phyloP scores from a whole-genome alignment of 2,113 vertebrate species.

The Noctilio leporinus region DNA sequence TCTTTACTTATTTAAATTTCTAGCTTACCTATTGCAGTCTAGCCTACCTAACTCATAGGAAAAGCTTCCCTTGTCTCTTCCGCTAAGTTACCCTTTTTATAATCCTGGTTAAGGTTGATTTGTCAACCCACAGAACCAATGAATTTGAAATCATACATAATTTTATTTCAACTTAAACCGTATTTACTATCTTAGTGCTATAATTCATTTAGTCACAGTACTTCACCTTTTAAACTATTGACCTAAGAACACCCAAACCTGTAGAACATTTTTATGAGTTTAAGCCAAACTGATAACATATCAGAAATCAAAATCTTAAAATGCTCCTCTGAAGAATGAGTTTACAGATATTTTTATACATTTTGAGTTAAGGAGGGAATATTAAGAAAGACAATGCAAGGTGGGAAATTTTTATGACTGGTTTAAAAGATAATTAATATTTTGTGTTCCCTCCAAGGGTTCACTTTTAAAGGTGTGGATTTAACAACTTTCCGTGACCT shows the following conservation, averaged over 20 bases:
- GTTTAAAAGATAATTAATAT: not conserved
- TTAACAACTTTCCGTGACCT: not conserved
- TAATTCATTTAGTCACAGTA: not conserved
- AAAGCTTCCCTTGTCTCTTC: not conserved
- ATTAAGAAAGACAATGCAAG: not conserved
- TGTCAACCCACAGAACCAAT: not conserved
- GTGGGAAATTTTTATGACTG: not conserved
- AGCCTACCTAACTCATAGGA: not conserved
- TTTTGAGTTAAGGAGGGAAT: not conserved
- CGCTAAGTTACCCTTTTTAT: not conserved
- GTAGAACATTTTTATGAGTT: not conserved
- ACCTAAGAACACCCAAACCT: not conserved
- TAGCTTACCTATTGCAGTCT: not conserved
- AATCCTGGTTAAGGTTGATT: not conserved
- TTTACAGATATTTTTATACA: not conserved
- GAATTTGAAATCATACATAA: not conserved
- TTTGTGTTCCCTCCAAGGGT: not conserved
- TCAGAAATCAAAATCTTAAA: not conserved
- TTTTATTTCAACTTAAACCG: not conserved
- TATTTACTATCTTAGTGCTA: not conserved
- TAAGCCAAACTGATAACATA: not conserved
- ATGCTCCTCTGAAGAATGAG: not conserved
- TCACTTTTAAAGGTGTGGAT: not conserved
- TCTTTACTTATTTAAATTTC: not conserved
- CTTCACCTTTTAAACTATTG: not conserved